Conservation (phyloP, 1,140 invertebrate species). For the Triops cancriformis region DNA sequence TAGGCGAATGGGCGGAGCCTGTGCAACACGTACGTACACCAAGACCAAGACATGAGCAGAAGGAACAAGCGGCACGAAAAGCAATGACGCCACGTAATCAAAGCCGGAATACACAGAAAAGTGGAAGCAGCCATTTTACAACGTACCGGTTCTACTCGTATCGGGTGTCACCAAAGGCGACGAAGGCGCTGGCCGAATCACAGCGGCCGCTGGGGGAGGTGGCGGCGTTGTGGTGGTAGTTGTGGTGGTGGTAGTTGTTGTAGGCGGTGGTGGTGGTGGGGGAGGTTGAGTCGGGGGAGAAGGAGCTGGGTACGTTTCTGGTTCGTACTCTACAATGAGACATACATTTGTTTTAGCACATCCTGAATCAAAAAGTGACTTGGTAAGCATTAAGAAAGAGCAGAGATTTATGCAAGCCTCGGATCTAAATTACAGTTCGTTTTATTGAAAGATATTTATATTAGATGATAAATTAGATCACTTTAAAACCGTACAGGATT, state of each 20-base stretch:
- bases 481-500: too few relatives aligned
- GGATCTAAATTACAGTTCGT: too few relatives aligned
- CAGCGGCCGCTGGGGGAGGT: slow-evolving; percentile 11
- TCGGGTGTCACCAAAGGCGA: slow-evolving; percentile 6
- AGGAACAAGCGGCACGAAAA: background rate
- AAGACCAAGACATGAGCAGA: slow-evolving; percentile 22
- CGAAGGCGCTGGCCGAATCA: slow-evolving; percentile 17
- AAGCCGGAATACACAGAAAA: background rate
- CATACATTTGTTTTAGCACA: background rate
- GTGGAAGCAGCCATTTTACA: slow-evolving; percentile 5
- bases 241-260: slow-evolving; percentile 6
- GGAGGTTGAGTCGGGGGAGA: slow-evolving; percentile 22
- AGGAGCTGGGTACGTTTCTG: slow-evolving; percentile 2
- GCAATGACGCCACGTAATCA: background rate
- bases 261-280: slow-evolving; percentile 22
- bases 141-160: background rate
- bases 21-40: slow-evolving; percentile 17
- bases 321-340: background rate
- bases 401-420: too few relatives aligned
- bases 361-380: too few relatives aligned
- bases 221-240: slow-evolving; percentile 15
- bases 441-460: too few relatives aligned
- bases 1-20: slow-evolving; percentile 14
- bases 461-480: too few relatives aligned
- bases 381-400: too few relatives aligned